These are phyloP conservation scores for Tipula unca DNA, from an alignment of 2,888 invertebrate genomes.

Conservation along the genomic window DNA sequence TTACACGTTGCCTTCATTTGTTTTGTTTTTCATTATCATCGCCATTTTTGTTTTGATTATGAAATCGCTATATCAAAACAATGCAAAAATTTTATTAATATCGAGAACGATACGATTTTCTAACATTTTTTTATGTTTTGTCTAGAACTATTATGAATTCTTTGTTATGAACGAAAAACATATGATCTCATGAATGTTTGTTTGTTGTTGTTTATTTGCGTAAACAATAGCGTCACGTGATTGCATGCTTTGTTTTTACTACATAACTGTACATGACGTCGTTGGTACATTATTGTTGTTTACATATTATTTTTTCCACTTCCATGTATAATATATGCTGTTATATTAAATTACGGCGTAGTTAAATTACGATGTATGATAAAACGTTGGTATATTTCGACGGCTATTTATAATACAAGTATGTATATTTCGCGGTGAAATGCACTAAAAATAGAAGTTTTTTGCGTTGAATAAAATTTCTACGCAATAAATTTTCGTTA, in stretches of 20 bases:
- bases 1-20: background rate
- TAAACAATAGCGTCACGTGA: background rate
- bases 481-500: conserved; percentile 9
- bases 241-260: background rate
- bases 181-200: background rate
- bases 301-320: background rate
- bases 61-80: background rate
- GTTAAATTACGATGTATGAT: background rate
- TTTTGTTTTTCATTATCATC: conserved; percentile 8
- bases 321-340: background rate
- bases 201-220: background rate
- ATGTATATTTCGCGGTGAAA: background rate
- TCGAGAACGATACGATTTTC: background rate
- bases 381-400: background rate
- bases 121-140: background rate
- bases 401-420: background rate
- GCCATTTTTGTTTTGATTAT: background rate
- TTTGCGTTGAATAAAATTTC: conserved; percentile 1
- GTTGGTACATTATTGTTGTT: background rate
- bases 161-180: background rate
- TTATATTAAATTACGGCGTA: background rate
- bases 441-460: background rate
- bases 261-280: background rate
- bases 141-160: no score
- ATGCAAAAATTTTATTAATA: background rate